Base-by-base conservation (phyloP, 2,888 invertebrate species). In the Heliconius hortense region DNA sequence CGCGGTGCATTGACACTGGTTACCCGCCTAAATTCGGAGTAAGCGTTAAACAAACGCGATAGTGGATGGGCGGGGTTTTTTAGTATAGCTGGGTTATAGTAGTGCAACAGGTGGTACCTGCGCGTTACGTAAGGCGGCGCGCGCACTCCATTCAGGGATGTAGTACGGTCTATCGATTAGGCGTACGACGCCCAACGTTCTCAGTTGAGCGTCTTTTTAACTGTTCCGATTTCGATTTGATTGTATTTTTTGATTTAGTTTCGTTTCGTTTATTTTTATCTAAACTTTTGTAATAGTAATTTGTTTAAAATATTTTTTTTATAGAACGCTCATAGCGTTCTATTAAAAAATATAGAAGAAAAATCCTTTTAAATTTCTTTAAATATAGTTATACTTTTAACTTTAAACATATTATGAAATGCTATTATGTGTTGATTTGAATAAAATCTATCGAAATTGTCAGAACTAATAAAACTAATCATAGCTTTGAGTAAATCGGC, bases 51-150 rank as follows among this genome's bases (percentile, higher is more conserved):
- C 73, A 80, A 79, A 74, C 80, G 77, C 76, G 59, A 72, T 80
- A 79, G 77, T 77, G 81, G 79, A 82, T 79, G 81, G 82, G 83
- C 82, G 82, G 77, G 82, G 80, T 83, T 85, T 86, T 85, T 80
- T 75, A 79, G 80, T 80, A 80, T 79, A 77, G 89, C 81, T 78
- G 90, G 87, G 83, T 91, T 89, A 88, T 90, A 89, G 91, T 90
- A 89, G 84, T 87, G 89, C 93, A 92, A 94, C 93, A 94, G 92
- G 93, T 93, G 89, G 82, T 82, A 81, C 84, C 82, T 90, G 91
- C 89, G 92, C 90, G 88, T 92, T 93, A 93, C 90, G 91, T 92
- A 92, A 92, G 89, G 81, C 81, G 82, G 77, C 93, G 90, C 93
- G 93, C 93, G 93, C 93, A 92, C 78, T 74, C 85, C 93, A 93